Evolutionary conservation across 2,888 invertebrate genomes (phyloP), one percentile per base, ranked within the genome.

Genomic region (Stomorhina lunata): DNA sequence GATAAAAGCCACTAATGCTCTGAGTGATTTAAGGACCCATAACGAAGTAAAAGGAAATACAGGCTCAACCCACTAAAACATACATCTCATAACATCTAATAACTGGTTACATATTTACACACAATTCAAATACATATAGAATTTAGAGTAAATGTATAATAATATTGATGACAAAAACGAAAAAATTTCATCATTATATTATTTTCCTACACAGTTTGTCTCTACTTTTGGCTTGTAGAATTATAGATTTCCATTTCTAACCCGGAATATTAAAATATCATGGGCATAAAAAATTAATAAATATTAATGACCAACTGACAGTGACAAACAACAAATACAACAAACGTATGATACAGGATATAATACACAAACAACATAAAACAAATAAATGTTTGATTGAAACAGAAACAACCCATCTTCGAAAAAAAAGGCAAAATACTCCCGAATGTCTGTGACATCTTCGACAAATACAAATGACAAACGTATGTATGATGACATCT

Each of bases 301-400:
- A 88, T 88, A 88, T 88, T 88, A 88, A 88, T 88, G 88, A 86
- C 88, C 85, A 61, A 86, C 86, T 87, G 87, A 87, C 87, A 87
- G 84, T 85, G 87, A 87, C 77, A 81, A 85, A 85, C 85, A 77
- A 29, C 75, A 68, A 48, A 7, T 1, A 59, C 40, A 55, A 12
- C 22, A 43, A 40, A 55, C 27, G 80, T 6, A 17, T 27, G 7
- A 1, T n/a, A 53, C 12, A 27, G n/a, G n/a, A n/a, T n/a, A n/a
- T 15, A 43, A 2, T 10, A 43, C 43, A 43, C 4, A 32, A 43
- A 48, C 48, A 48, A 10, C 34, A 57, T n/a, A 73, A 57, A 32
- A 29, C n/a, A 55, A 45, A 63, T 55, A 71, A 63, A 71, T 69
- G 69, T 78, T 79, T 82, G 81, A 82, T 78, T 73, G 78, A 76